Evolutionary conservation across 1,140 invertebrate species (phyloP).

Genomic region (Bombus polaris): DNA sequence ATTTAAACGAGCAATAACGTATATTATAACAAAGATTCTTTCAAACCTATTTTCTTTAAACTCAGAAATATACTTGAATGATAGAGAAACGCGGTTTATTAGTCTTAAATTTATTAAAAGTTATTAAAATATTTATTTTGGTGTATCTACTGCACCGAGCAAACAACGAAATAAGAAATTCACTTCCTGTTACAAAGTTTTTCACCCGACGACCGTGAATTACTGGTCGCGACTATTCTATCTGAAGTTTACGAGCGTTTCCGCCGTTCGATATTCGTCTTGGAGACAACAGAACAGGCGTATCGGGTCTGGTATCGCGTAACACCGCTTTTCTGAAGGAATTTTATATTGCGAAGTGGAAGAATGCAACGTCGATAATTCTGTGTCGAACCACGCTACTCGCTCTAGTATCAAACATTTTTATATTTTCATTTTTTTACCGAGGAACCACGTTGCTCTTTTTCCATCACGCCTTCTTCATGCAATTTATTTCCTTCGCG

Average conservation of each 20-base stretch:
- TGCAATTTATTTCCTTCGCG: neutral
- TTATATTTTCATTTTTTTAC: neutral
- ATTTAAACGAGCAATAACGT: no score
- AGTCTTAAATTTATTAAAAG: no score
- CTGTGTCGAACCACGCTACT: neutral
- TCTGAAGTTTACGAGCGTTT: neutral
- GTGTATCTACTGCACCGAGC: neutral
- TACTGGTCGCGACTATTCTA: neutral
- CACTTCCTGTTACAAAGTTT: neutral
- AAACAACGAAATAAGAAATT: no score
- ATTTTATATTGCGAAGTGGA: neutral
- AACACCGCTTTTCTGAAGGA: neutral
- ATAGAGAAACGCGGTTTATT: no score
- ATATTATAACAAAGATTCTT: neutral
- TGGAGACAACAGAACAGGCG: neutral
- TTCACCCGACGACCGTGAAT: neutral
- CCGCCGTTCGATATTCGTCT: slow-evolving; percentile 4
- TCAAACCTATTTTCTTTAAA: neutral
- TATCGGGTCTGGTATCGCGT: neutral
- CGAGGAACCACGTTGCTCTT: neutral
- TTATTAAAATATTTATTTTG: neutral
- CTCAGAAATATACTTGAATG: no score
- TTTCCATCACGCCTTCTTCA: neutral
- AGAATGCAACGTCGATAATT: neutral
- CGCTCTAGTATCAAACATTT: neutral